A percentile compares a stretch with the other conserved stretches of the same genome.
phyloP scores from a whole-genome alignment of 2,113 vertebrate species.

The Hydropotes inermis region DNA sequence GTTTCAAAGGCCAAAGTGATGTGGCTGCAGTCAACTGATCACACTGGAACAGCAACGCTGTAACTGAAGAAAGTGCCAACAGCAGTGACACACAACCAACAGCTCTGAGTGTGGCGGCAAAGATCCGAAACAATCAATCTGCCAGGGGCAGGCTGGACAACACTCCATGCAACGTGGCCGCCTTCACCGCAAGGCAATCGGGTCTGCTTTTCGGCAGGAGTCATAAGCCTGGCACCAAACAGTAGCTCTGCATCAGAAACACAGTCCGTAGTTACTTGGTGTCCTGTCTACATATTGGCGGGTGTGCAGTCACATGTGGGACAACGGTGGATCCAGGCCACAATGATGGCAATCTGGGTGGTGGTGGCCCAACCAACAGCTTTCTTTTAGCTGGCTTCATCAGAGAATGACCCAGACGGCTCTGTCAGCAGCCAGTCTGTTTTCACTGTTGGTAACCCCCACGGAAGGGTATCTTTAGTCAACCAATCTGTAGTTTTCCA shows the following conservation, averaged over 20 bases:
- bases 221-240: background rate
- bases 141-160: background rate
- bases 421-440: background rate
- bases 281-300: background rate
- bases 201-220: background rate
- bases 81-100: background rate
- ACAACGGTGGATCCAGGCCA: background rate
- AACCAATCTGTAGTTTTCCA: background rate
- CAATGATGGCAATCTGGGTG: background rate
- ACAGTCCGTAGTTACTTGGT: background rate
- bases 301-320: background rate
- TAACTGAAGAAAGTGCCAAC: constrained; percentile 24
- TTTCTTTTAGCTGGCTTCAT: background rate
- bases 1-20: background rate
- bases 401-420: background rate
- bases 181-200: background rate
- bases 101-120: background rate
- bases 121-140: background rate
- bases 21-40: background rate
- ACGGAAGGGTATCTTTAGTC: background rate
- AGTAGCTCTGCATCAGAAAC: background rate
- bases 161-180: background rate
- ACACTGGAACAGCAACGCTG: background rate
- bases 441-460: background rate
- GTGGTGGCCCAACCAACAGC: background rate